Conservation (phyloP, 64 coral and sea anemone genomes). For the Montipora cactus region DNA sequence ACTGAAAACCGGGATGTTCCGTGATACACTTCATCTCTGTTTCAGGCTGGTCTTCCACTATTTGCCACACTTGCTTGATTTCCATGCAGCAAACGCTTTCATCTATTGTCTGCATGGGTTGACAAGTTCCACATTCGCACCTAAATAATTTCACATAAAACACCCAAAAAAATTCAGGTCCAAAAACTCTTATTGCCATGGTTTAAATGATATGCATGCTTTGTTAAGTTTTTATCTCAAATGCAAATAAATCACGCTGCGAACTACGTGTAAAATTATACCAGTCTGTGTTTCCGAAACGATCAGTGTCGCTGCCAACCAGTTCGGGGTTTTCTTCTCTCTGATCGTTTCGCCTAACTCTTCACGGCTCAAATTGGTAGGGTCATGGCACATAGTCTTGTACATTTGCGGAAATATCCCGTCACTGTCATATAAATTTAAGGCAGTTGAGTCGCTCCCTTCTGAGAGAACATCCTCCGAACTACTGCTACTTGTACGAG, state of each 20-base stretch:
- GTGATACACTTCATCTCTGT: neutral
- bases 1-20: slow-evolving; percentile 19
- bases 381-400: no score
- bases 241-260: neutral
- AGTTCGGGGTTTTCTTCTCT: neutral
- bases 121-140: neutral
- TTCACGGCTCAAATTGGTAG: neutral
- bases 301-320: neutral
- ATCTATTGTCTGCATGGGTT: neutral
- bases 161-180: neutral
- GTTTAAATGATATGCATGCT: neutral
- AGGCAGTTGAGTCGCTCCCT: neutral
- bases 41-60: neutral
- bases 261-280: neutral
- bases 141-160: neutral
- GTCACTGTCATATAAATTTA: slow-evolving; percentile 30
- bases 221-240: neutral
- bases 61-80: slow-evolving; percentile 20
- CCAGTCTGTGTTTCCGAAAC: slow-evolving; percentile 26
- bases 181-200: neutral
- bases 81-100: neutral
- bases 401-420: neutral
- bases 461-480: neutral
- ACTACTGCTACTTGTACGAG: neutral
- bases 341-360: neutral